Evolutionary conservation across 2,113 vertebrate genomes (phyloP).

Genomic region (Xiphophorus hellerii): DNA sequence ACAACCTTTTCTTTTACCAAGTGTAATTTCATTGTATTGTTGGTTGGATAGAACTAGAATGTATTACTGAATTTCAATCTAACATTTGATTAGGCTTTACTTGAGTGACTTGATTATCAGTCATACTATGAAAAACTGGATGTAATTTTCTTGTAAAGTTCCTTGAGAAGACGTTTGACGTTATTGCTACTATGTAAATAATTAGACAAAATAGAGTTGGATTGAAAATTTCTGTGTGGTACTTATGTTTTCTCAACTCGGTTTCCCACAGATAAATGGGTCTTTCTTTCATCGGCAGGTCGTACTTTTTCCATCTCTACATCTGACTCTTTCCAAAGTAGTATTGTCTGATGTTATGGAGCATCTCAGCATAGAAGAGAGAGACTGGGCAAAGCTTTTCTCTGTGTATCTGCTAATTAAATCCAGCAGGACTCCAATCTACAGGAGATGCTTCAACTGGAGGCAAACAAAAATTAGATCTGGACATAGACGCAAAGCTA

Average conservation of each 20-base stretch:
- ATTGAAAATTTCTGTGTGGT: too few species aligned
- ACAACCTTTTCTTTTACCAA: too few species aligned
- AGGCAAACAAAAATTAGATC: conserved; percentile 49
- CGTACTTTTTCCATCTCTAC: conserved; percentile 18
- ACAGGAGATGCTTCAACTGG: conserved; percentile 26
- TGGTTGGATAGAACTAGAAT: too few species aligned
- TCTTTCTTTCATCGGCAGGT: conserved; percentile 8
- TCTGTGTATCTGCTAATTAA: conserved; percentile 59
- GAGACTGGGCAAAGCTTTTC: conserved; percentile 23
- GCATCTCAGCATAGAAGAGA: conserved; percentile 26
- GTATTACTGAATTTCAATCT: too few species aligned
- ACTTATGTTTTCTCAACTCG: conserved; percentile 1
- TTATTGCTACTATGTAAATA: too few species aligned
- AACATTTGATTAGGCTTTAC: too few species aligned
- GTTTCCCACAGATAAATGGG: conserved; percentile 8
- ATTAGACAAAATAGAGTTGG: too few species aligned
- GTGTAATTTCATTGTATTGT: too few species aligned
- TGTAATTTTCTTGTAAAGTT: too few species aligned
- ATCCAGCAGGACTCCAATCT: conserved; percentile 50
- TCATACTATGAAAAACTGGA: too few species aligned
- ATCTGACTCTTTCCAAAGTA: conserved; percentile 5
- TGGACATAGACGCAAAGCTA: conserved; percentile 16
- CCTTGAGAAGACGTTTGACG: too few species aligned
- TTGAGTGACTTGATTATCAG: too few species aligned
- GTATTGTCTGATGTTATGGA: conserved; percentile 42